Percentiles rank a stretch among this genome's conserved stretches.
Evolutionary conservation across 2,113 vertebrate genomes (phyloP).

Genomic region (Myotis brandtii): DNA sequence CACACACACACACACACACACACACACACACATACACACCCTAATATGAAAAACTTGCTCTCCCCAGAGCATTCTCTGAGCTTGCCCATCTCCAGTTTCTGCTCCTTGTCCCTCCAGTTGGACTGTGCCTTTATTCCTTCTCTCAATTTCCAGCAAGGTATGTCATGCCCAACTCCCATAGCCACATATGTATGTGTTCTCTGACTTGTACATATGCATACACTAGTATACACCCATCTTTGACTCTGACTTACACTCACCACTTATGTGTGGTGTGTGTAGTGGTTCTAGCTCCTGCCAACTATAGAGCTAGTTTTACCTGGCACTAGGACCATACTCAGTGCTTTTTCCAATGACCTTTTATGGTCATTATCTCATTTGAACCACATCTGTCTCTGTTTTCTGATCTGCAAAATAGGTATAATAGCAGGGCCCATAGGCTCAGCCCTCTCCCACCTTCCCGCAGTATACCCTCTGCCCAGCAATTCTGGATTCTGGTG

Average conservation of each 20-base stretch:
- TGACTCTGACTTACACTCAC: neutral
- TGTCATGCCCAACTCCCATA: neutral
- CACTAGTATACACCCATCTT: no score
- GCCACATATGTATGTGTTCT: neutral
- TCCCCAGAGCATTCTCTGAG: neutral
- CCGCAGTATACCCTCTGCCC: neutral
- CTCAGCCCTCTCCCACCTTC: neutral
- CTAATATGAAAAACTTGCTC: neutral
- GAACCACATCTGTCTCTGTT: neutral
- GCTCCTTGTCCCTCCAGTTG: neutral
- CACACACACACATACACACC: neutral
- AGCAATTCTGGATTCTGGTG: neutral
- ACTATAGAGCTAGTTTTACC: neutral
- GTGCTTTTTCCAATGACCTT: neutral
- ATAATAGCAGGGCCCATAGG: neutral
- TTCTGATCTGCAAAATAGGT: neutral
- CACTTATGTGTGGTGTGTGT: no score
- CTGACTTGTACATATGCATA: neutral
- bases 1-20: no score
- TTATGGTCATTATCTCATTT: neutral
- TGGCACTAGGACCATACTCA: neutral
- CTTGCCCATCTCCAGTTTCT: neutral
- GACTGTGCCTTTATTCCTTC: neutral
- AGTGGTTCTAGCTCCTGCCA: neutral
- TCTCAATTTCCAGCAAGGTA: neutral